Evolutionary conservation across 1,140 invertebrate species (phyloP), one percentile per base, ranked within the genome.

Genomic region (Lucilia sericata): DNA sequence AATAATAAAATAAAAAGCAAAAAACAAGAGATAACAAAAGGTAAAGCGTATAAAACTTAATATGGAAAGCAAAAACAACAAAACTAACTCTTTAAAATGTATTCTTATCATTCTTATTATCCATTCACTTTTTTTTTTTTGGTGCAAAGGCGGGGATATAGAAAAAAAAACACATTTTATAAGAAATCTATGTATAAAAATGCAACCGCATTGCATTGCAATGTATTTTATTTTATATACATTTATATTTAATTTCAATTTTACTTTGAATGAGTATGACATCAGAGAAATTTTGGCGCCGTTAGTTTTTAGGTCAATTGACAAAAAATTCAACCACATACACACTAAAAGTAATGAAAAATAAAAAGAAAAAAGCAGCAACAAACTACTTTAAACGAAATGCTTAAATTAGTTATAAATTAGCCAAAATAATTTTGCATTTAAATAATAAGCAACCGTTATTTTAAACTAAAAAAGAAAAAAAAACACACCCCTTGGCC

Each of bases 231-330:
- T 70, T 70, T 49, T 80, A 21, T 8, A 19, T 49, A 47, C 36
- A 78, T 78, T 78, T 78, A 30, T 47, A 9, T 19, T 60, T 42
- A 42, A 8, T 80, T 49, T 80, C 25, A 30, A 30, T 47, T 78
- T 78, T 47, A 42, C 17, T 30, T 34, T 51, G 42, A 80, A 51
- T 80, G 76, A 80, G 42, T 51, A 80, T 80, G 76, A 80, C 76
- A 80, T 80, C 76, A 80, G 76, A 78, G 75, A 80, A 80, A 80
- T 80, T 80, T 80, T 80, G 76, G 76, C 76, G 76, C 76, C 76
- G 76, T 49, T 49, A 51, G n/a, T 80, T 80, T 80, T 80, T 80
- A 49, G 76, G 76, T 80, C 76, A 80, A 80, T 49, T 80, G 76
- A n/a, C 42, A 80, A 51, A 80, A 80, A 30, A 30, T 30, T 30